Conservation (phyloP, 2,797 vertebrate genomes). For the Falco peregrinus region DNA sequence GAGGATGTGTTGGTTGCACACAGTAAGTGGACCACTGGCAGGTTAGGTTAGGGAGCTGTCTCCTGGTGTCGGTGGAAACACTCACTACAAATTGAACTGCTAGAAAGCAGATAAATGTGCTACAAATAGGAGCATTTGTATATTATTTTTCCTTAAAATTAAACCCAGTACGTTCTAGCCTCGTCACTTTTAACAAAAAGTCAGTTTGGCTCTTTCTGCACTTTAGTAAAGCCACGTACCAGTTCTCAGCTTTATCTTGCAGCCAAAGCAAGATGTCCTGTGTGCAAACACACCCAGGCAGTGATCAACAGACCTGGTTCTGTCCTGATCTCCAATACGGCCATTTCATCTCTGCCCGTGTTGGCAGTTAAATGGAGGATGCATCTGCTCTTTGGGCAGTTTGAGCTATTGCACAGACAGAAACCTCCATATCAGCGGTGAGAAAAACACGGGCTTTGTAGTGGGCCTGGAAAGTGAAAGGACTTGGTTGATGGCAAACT, state of each 20-base stretch:
- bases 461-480: neutral
- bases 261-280: neutral
- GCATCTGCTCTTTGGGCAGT: neutral
- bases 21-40: neutral
- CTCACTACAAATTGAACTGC: neutral
- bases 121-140: neutral
- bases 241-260: neutral
- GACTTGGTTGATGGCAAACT: neutral
- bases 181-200: neutral
- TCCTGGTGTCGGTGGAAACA: neutral
- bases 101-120: neutral
- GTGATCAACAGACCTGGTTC: neutral
- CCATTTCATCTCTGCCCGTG: accelerated
- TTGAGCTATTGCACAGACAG: neutral
- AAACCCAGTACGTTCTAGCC: neutral
- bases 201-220: neutral
- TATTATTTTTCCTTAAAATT: neutral
- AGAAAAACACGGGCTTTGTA: neutral
- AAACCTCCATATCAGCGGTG: neutral
- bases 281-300: neutral
- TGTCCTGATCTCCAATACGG: neutral
- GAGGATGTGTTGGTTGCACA: neutral
- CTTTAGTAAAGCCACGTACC: neutral
- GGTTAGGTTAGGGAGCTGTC: neutral
- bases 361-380: neutral